A percentile compares a stretch with the other conserved stretches of the same genome.
These are phyloP conservation scores for Anadara kagoshimensis DNA, from an alignment of 1,140 invertebrate genomes.

Conservation along the genomic window DNA sequence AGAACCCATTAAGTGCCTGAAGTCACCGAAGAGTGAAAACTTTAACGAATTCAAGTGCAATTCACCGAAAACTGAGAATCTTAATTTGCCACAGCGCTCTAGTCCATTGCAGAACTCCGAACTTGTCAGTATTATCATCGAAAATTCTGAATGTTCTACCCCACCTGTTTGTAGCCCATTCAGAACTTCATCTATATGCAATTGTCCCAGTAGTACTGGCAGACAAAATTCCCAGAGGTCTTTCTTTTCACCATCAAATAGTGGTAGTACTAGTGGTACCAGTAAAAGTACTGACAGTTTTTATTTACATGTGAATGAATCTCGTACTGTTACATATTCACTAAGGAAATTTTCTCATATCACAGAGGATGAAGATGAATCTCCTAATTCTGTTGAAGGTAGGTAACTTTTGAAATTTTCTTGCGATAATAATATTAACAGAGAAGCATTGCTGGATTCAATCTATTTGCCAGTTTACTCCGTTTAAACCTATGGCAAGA, in stretches of 20 bases:
- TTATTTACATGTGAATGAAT: conserved; percentile 67
- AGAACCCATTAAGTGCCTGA: conserved; percentile 27
- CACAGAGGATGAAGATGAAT: conserved; percentile 53
- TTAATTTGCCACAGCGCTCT: conserved; percentile 29
- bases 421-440: too few relatives aligned
- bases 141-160: conserved; percentile 9
- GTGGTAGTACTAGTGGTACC: conserved; percentile 61
- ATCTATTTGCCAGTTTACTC: too few relatives aligned
- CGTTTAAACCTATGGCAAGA: too few relatives aligned
- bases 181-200: conserved; percentile 1
- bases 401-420: conserved; percentile 8
- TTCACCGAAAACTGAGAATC: conserved; percentile 12
- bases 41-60: conserved; percentile 20
- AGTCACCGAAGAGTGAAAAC: conserved; percentile 30
- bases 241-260: conserved; percentile 68
- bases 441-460: too few relatives aligned
- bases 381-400: conserved; percentile 64
- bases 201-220: not conserved
- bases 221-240: conserved; percentile 51
- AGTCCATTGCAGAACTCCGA: conserved; percentile 24
- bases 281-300: conserved; percentile 68
- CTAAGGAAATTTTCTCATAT: conserved; percentile 62
- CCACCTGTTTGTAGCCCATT: conserved; percentile 21
- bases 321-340: conserved; percentile 68
- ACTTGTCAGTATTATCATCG: not conserved